Base-by-base conservation (phyloP, 1,140 invertebrate genomes). In the Tetramorium alpestre region DNA sequence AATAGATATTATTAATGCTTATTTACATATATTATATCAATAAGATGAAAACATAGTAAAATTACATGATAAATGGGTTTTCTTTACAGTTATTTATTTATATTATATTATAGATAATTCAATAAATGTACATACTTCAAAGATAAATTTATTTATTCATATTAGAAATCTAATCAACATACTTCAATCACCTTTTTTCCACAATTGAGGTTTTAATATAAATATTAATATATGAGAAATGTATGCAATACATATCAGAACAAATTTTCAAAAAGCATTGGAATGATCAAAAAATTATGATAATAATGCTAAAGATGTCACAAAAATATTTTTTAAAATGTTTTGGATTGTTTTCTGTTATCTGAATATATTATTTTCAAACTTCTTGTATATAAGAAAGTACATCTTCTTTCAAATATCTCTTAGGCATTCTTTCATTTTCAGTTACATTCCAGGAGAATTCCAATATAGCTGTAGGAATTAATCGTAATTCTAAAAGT, bases 321-420 rank as follows among this genome's bases (percentile, higher is more conserved):
- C 16, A 10, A 72, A 70, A 82, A 33, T 44, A 16, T 80, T 47
- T 80, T n/a, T 0, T 33, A 58, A 80, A 60, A 70, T 38, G 4
- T 72, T 58, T 56, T 72, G 33, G 7, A 58, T 56, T 28, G 16
- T 44, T 54, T 25, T 47, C 33, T 56, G n/a, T 58, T 56, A 16
- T 6, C n/a, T 41, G 25, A 72, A 2, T 11, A 80, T 56, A 62
- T 60, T 54, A 47, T 54, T 77, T 87, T 89, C 56, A 90, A 62
- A 65, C 51, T 13, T 47, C 0, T 80, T 90, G 96, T 22, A 98
- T 96, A 58, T 98, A 94, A 73, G 90, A 95, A 93, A 98, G 96
- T 1, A 97, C 95, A 93, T 98, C 97, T 7, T 97, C 96, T 93
- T 98, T 98, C 44, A 98, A 95, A 93, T 96, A 98, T 88, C 96